phyloP scores from a whole-genome alignment of 2,888 invertebrate genomes.

The Chaitophorus viminalis region DNA sequence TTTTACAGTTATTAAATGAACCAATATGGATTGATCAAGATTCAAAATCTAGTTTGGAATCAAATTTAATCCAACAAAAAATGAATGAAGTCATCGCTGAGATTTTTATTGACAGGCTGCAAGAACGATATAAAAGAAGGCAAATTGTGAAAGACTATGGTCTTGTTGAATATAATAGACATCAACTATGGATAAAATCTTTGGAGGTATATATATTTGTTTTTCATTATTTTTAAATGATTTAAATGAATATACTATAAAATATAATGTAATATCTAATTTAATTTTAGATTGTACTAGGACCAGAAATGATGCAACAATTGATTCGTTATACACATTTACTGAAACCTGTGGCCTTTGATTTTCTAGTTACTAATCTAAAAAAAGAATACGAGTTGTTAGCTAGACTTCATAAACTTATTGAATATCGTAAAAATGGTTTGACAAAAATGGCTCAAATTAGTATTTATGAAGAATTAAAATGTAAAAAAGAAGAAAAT shows the following conservation, averaged over 20 bases:
- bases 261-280: neutral
- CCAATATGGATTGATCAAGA: conserved; percentile 65
- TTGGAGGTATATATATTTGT: conserved; percentile 36
- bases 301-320: conserved; percentile 71
- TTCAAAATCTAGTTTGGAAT: conserved; percentile 68
- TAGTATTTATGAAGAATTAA: conserved; percentile 60
- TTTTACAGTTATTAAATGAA: conserved; percentile 61
- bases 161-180: conserved; percentile 78
- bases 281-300: conserved; percentile 69
- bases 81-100: conserved; percentile 77
- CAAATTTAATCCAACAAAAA: conserved; percentile 71
- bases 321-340: conserved; percentile 82
- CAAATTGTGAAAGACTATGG: conserved; percentile 81
- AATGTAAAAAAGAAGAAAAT: conserved; percentile 58
- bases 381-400: conserved; percentile 69
- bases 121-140: conserved; percentile 79
- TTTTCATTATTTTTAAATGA: neutral
- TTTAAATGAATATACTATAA: no score
- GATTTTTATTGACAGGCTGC: conserved; percentile 81
- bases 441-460: conserved; percentile 41
- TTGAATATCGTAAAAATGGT: conserved; percentile 61
- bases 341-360: conserved; percentile 77
- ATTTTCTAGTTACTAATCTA: conserved; percentile 81
- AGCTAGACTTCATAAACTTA: conserved; percentile 63
- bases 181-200: conserved; percentile 71